Evolutionary conservation across 2,888 invertebrate genomes (phyloP), one percentile per base, ranked within the genome.

Genomic region (Spilosoma lubricipeda): DNA sequence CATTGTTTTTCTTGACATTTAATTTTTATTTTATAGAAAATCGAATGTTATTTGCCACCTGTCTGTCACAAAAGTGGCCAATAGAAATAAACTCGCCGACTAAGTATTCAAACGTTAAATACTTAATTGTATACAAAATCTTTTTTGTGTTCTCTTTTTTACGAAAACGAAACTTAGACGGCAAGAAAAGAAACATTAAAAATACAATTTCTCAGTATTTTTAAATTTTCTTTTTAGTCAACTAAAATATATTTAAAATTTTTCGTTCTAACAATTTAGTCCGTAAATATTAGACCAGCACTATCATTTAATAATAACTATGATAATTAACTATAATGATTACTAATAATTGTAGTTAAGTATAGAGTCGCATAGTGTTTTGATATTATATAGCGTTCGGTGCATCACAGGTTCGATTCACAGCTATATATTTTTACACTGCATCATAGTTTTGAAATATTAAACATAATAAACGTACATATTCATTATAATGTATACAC

Each of bases 371-470:
- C 84, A 82, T 85, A 85, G 85, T 84, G 84, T 85, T 85, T 84
- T 85, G 81, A 83, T 85, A 82, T 71, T 79, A 76, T 73, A 82
- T 82, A 81, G 73, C 68, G 48, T 76, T 80, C 77, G 79, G 78
- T 77, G 78, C 72, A 65, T 77, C 77, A 77, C 83, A 68, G 69
- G 70, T 77, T 80, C 79, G 71, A 77, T 70, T 76, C 80, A 80
- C 82, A 70, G 76, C 80, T 83, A 76, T 84, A 85, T 84, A 84
- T 85, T 84, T 84, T 85, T 85, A 83, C 84, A 84, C 84, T 77
- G 83, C 80, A 77, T 83, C 67, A 72, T 75, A 78, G 73, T 75
- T 65, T 78, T 36, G 67, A 75, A 73, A 65, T 67, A 69, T 73
- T 71, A 70, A 74, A 66, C 72, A 70, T 73, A 74, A 67, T 42